Base-by-base conservation (phyloP, 2,113 vertebrate genomes). In the Sander lucioperca region DNA sequence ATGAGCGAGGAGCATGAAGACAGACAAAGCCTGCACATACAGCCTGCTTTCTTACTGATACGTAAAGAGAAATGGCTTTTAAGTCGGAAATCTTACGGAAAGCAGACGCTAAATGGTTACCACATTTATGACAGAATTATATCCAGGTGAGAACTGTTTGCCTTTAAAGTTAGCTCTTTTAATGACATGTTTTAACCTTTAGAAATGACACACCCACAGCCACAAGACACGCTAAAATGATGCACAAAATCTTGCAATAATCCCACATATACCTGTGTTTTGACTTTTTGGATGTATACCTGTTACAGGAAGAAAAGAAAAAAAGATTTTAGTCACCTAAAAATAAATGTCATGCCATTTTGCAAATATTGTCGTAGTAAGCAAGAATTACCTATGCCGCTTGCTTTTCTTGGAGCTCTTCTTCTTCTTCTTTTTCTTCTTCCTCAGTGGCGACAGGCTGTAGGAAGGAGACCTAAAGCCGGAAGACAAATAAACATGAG, bases 391-490 rank as follows among this genome's bases (percentile, higher is more conserved):
- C 98, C 98, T 97, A 91, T 95, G 97, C 83, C 96, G 95, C 86
- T 97, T 99, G 91, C 96, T 95, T 78, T 96, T 99, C 95, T 98
- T 99, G 39, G 97, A 97, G 89, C 95, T 97, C 94, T 97, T 99
- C 96, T 98, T 99, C 93, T 97, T 98, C 93, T 99, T 99, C 94
- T 99, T 99, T 82, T 98, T 99, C 94, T 96, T 97, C 88, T 97
- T 99, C 94, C 96, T 97, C 67, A 95, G 94, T 6, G 97, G 98
- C 0, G 97, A 98, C 73, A 95, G 95, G 86, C 97, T 99, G 51
- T 95, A 95, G 56, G 97, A 98, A 0, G 95, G 96, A 92, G 97
- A 98, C 95, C 98, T 99, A 85, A 4, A 58, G 57, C 18, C 50
- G 16, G 21, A 50, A 7, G 39, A 25, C 0, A 74, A 66, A 66